Conservation (phyloP, 2,797 vertebrate genomes). For the Alosa sapidissima region DNA sequence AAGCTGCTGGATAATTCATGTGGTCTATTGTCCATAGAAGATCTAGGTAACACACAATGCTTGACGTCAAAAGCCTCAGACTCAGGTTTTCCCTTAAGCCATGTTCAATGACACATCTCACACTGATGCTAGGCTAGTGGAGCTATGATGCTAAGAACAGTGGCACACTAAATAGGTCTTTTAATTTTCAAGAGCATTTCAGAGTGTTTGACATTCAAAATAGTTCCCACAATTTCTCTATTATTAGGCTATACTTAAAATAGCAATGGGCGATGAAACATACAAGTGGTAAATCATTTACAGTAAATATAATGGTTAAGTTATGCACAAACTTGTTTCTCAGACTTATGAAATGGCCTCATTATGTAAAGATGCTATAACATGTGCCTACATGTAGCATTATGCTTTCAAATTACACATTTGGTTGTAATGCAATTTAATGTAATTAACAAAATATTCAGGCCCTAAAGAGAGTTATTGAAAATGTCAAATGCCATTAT, state of each 20-base stretch:
- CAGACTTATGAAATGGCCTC: too few species aligned
- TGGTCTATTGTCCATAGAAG: constrained; percentile 69
- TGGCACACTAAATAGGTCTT: neutral
- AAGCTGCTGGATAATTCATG: constrained; percentile 45
- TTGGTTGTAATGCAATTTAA: too few species aligned
- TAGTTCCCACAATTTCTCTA: too few species aligned
- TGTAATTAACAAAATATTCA: neutral
- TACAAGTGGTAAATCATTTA: too few species aligned
- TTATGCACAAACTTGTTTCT: too few species aligned
- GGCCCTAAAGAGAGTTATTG: neutral
- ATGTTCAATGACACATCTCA: neutral
- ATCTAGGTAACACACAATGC: constrained; percentile 67
- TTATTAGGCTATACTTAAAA: too few species aligned
- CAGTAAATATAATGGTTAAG: too few species aligned
- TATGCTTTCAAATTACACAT: too few species aligned
- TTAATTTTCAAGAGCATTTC: neutral
- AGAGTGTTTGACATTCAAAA: too few species aligned
- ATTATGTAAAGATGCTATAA: too few species aligned
- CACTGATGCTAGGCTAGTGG: neutral
- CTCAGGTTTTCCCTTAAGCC: constrained; percentile 10
- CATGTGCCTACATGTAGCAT: too few species aligned
- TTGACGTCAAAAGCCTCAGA: constrained; percentile 61
- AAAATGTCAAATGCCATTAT: neutral
- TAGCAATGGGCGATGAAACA: too few species aligned
- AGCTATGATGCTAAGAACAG: neutral